Conservation (phyloP, 2,797 vertebrate species). For the Pogonophryne albipinna region DNA sequence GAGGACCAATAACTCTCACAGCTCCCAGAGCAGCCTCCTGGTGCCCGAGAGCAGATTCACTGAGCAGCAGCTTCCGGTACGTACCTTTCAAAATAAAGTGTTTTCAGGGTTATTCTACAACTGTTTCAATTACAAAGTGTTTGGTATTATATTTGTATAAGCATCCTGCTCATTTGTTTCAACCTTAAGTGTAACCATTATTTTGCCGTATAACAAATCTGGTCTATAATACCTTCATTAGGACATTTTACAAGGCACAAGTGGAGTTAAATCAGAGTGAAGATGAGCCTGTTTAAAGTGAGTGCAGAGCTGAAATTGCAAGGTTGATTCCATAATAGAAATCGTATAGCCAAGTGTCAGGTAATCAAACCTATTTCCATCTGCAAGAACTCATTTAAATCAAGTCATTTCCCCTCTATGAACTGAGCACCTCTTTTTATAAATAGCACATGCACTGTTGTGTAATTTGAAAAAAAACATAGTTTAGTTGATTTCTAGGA, state of each 20-base stretch:
- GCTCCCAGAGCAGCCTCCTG: slow-evolving; percentile 58
- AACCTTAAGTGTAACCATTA: too few species aligned
- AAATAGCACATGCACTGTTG: too few species aligned
- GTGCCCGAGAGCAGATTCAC: slow-evolving; percentile 18
- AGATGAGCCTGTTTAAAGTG: background rate
- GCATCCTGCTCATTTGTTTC: background rate
- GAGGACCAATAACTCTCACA: slow-evolving; percentile 1
- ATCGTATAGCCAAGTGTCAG: too few species aligned
- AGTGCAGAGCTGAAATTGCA: background rate
- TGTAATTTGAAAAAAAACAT: too few species aligned
- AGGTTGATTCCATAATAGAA: too few species aligned
- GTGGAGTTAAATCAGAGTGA: background rate
- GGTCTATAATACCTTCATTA: too few species aligned
- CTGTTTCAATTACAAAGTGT: background rate
- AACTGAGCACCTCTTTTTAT: too few species aligned
- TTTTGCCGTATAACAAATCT: background rate
- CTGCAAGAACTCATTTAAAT: too few species aligned
- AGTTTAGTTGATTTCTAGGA: too few species aligned
- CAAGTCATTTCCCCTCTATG: too few species aligned
- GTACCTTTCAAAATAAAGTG: background rate
- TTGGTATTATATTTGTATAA: background rate
- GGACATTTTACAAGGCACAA: too few species aligned
- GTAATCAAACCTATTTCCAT: too few species aligned
- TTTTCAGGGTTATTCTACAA: background rate
- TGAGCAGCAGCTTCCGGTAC: slow-evolving; percentile 68